Evolutionary conservation across 2,888 invertebrate genomes (phyloP).

Genomic region (Drosophila aldrichi): DNA sequence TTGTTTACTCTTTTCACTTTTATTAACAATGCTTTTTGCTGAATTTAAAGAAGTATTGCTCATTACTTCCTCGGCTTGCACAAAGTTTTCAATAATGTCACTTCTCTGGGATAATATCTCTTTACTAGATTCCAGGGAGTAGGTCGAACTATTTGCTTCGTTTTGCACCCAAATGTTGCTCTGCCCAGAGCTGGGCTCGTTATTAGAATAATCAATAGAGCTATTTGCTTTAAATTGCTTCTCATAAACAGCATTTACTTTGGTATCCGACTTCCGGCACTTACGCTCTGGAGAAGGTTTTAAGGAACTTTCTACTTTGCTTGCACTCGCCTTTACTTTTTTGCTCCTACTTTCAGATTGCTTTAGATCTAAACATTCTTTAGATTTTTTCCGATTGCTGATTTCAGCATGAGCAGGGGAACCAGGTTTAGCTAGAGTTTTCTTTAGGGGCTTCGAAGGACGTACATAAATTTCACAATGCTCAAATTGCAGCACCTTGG

Average conservation of each 20-base stretch:
- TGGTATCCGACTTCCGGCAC: neutral
- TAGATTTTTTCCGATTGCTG: too few relatives aligned
- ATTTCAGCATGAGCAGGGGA: neutral
- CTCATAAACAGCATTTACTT: neutral
- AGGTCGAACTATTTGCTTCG: neutral
- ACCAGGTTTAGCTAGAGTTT: neutral
- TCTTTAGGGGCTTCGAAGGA: neutral
- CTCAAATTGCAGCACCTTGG: conserved; percentile 30
- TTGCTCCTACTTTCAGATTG: neutral
- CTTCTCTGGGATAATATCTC: too few relatives aligned
- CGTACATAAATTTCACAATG: conserved; percentile 41
- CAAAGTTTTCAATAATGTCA: neutral
- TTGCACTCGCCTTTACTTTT: neutral
- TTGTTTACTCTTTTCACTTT: neutral
- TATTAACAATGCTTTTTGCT: neutral
- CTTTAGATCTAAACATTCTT: neutral
- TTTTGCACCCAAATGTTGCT: neutral
- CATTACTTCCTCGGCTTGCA: neutral
- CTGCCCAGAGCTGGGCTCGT: neutral
- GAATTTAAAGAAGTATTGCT: neutral
- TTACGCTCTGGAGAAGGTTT: neutral
- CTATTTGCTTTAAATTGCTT: neutral
- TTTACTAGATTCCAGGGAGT: neutral
- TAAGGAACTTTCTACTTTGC: too few relatives aligned
- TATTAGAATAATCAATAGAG: neutral